phyloP scores from a whole-genome alignment of 2,113 vertebrate species.

The Serilophus lunatus region DNA sequence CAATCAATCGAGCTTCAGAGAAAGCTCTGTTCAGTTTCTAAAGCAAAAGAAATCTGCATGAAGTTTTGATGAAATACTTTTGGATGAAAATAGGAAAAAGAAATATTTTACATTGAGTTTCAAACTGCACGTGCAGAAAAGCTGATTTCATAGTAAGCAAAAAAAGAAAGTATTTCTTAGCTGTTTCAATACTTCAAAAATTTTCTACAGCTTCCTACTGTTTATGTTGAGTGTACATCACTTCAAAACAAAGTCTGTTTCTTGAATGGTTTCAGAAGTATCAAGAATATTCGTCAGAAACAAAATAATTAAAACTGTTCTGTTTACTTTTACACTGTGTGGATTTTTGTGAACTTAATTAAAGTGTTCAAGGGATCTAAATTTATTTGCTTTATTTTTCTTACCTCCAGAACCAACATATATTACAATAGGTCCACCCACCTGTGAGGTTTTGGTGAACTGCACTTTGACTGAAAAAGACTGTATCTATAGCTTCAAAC shows the following conservation, averaged over 20 bases:
- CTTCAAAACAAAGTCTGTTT: neutral
- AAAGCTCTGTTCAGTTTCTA: neutral
- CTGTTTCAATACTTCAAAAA: neutral
- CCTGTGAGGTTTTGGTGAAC: constrained; percentile 77
- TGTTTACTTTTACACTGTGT: neutral
- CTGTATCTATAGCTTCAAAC: constrained; percentile 80
- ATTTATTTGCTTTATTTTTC: neutral
- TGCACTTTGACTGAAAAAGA: constrained; percentile 82
- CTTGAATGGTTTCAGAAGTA: neutral
- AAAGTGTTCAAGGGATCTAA: neutral
- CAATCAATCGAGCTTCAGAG: neutral
- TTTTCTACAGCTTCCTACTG: neutral
- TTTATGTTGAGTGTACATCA: neutral
- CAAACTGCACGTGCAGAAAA: neutral
- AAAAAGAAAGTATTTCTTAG: neutral
- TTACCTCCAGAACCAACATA: constrained; percentile 81
- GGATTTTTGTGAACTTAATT: neutral
- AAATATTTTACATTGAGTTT: neutral
- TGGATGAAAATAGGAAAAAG: neutral
- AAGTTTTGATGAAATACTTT: neutral
- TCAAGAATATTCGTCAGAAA: neutral
- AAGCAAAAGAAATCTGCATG: neutral
- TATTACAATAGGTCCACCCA: constrained; percentile 86
- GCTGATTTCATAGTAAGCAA: neutral
- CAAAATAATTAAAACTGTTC: neutral